Percentiles rank a stretch among this genome's conserved stretches.
Evolutionary conservation across 2,888 invertebrate species (phyloP).

Genomic region (Hypena proboscidalis): DNA sequence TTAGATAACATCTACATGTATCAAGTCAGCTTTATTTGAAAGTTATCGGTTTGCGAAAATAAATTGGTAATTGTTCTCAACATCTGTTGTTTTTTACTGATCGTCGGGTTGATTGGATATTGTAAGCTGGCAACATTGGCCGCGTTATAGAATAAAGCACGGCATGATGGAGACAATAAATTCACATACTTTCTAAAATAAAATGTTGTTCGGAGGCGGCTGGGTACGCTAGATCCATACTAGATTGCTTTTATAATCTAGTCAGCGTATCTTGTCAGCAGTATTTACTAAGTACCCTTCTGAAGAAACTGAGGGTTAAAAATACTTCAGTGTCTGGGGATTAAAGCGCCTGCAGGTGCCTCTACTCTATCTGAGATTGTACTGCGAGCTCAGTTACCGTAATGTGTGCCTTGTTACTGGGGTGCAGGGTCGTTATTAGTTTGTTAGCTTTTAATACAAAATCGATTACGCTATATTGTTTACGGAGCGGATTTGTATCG

Average conservation of each 20-base stretch:
- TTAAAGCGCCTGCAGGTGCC: constrained; percentile 66
- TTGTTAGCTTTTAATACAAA: constrained; percentile 37
- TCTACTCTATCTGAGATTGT: constrained; percentile 54
- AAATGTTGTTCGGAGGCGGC: constrained; percentile 29
- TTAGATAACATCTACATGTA: constrained; percentile 13
- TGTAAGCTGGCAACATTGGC: constrained; percentile 16
- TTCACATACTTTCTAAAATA: constrained; percentile 51
- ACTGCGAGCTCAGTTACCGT: constrained; percentile 18
- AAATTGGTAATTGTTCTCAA: constrained; percentile 38
- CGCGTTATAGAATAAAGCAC: constrained; percentile 26
- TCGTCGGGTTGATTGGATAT: constrained; percentile 30
- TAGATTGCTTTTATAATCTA: constrained; percentile 52
- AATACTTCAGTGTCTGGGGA: constrained; percentile 63
- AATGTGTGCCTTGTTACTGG: constrained; percentile 42
- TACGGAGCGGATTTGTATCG: constrained; percentile 68
- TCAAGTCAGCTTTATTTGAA: constrained; percentile 9
- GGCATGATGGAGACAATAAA: constrained; percentile 32
- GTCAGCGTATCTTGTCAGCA: constrained; percentile 52
- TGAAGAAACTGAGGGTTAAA: constrained; percentile 60
- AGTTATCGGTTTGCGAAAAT: constrained; percentile 28
- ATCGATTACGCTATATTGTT: constrained; percentile 69
- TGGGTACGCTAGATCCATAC: constrained; percentile 42
- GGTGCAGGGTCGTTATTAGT: constrained; percentile 39
- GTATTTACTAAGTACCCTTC: constrained; percentile 54
- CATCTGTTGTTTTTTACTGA: constrained; percentile 20